A percentile compares a stretch with the other conserved stretches of the same genome.
These are phyloP conservation scores for Sinopyrophorus schimmeli DNA, from an alignment of 2,888 invertebrate genomes.

Conservation along the genomic window DNA sequence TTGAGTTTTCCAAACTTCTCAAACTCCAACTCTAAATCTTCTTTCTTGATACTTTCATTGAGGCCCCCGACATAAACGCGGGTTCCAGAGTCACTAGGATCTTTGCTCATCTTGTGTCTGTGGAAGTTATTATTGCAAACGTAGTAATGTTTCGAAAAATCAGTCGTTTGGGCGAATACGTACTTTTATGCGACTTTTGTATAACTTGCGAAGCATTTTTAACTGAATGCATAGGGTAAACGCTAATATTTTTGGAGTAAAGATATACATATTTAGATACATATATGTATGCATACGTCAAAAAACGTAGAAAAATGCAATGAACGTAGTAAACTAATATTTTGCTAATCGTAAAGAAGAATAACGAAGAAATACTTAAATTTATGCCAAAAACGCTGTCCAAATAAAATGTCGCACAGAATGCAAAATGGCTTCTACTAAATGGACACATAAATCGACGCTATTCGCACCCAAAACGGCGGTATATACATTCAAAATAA, in stretches of 20 bases:
- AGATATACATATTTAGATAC: slow-evolving; percentile 22
- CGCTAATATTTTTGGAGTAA: slow-evolving; percentile 25
- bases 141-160: slow-evolving; percentile 39
- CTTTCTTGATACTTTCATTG: slow-evolving; percentile 86
- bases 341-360: slow-evolving; percentile 11
- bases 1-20: slow-evolving; percentile 90
- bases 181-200: slow-evolving; percentile 42
- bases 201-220: slow-evolving; percentile 29
- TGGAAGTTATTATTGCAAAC: slow-evolving; percentile 52
- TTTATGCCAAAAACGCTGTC: slow-evolving; percentile 21
- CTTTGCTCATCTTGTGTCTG: slow-evolving; percentile 43
- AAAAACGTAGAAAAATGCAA: slow-evolving; percentile 16
- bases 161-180: slow-evolving; percentile 54
- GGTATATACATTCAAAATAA: slow-evolving; percentile 46
- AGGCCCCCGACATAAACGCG: slow-evolving; percentile 90
- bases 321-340: slow-evolving; percentile 32
- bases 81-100: slow-evolving; percentile 61
- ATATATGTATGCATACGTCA: too few species aligned
- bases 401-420: slow-evolving; percentile 50
- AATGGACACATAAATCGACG: slow-evolving; percentile 44
- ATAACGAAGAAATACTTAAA: slow-evolving; percentile 28
- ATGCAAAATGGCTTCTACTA: slow-evolving; percentile 39
- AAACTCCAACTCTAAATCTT: slow-evolving; percentile 88
- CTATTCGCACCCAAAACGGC: slow-evolving; percentile 56
- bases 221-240: slow-evolving; percentile 15